phyloP scores from a whole-genome alignment of 2,888 invertebrate species.

The Agriopis aurantiaria region DNA sequence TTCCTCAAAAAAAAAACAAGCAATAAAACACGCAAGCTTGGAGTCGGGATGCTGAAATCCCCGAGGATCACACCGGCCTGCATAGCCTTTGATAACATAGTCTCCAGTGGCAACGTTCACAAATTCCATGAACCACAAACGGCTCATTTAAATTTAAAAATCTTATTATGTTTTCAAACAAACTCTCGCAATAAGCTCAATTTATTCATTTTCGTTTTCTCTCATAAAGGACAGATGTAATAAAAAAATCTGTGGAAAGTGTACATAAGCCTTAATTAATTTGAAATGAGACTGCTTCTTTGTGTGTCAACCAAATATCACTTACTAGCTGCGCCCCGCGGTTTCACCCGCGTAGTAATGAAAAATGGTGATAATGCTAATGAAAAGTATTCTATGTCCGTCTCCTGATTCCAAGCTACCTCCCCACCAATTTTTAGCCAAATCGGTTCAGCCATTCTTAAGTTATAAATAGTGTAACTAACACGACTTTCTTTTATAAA shows the following conservation, averaged over 20 bases:
- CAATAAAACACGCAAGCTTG: conserved; percentile 61
- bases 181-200: conserved; percentile 51
- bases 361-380: too few species aligned
- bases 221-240: conserved; percentile 52
- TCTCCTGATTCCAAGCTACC: too few species aligned
- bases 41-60: conserved; percentile 62
- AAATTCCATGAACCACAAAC: conserved; percentile 61
- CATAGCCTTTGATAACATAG: conserved; percentile 67
- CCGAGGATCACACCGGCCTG: conserved; percentile 61
- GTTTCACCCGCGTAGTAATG: too few species aligned
- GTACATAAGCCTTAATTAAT: conserved; percentile 37
- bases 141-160: conserved; percentile 65
- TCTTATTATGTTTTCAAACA: conserved; percentile 62
- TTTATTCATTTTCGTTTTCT: conserved; percentile 54
- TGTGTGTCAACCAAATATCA: conserved; percentile 10
- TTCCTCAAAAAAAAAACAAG: conserved; percentile 32
- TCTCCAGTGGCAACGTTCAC: conserved; percentile 49
- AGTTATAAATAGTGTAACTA: too few species aligned
- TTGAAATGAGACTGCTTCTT: conserved; percentile 48
- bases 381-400: too few species aligned
- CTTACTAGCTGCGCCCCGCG: too few species aligned
- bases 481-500: too few species aligned
- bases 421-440: too few species aligned
- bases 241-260: conserved; percentile 39
- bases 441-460: too few species aligned